Percentiles rank a stretch among this genome's conserved stretches.
Conservation (phyloP, 2,797 vertebrate genomes). For the Cygnus olor region DNA sequence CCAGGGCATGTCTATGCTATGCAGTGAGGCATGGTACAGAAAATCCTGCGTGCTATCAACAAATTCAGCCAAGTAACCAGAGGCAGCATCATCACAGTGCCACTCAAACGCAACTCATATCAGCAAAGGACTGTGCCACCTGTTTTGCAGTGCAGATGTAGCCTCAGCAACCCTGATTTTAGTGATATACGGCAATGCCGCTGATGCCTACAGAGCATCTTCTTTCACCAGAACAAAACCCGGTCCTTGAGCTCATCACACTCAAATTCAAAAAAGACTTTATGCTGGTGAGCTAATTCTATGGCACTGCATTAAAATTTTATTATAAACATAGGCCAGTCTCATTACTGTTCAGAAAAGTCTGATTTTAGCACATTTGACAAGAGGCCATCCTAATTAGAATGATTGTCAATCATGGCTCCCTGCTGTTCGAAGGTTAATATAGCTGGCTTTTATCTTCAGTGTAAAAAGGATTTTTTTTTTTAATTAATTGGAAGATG, state of each 20-base stretch:
- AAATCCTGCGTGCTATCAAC: background rate
- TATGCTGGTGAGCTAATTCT: background rate
- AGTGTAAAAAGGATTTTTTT: conserved; percentile 52
- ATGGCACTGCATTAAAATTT: background rate
- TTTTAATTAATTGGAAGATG: conserved; percentile 70
- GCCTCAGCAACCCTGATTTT: background rate
- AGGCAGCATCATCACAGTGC: background rate
- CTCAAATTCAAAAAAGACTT: background rate
- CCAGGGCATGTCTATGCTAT: background rate
- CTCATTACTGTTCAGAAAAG: conserved; percentile 60
- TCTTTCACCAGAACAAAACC: background rate
- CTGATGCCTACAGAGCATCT: background rate
- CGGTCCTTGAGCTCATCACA: background rate
- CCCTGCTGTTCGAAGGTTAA: conserved; percentile 69
- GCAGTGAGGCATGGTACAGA: background rate
- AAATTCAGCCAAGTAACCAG: background rate
- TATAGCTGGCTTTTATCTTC: conserved; percentile 74
- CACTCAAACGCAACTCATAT: background rate
- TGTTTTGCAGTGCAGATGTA: background rate
- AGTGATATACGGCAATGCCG: background rate
- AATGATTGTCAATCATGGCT: conserved; percentile 63
- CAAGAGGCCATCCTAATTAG: conserved; percentile 76
- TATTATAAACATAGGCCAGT: conserved; percentile 24
- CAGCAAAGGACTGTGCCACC: background rate
- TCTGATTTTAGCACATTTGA: conserved; percentile 67